Conservation (phyloP, 2,113 vertebrate genomes). For the Halichoeres trimaculatus region DNA sequence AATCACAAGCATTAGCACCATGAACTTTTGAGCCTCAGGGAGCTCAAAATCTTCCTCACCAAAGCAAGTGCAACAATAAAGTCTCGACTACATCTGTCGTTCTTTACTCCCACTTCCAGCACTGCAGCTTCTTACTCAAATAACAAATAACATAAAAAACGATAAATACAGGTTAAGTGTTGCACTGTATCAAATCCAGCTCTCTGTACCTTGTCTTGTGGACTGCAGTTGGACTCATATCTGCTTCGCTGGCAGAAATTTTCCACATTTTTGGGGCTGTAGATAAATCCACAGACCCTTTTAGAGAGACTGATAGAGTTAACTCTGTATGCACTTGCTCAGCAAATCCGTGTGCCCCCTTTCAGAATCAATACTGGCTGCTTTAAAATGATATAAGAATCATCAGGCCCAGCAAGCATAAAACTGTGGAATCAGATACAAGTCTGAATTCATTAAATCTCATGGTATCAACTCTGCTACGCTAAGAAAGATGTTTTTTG, state of each 20-base stretch:
- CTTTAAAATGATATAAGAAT: conserved; percentile 72
- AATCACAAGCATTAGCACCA: conserved; percentile 15
- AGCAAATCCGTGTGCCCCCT: conserved; percentile 62
- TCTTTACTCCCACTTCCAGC: background rate
- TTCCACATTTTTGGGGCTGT: conserved; percentile 22
- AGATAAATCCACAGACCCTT: conserved; percentile 63
- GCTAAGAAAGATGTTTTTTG: conserved; percentile 8
- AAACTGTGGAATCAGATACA: conserved; percentile 41
- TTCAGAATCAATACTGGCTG: conserved; percentile 70
- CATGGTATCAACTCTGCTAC: conserved; percentile 55
- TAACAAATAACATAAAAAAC: conserved; percentile 4
- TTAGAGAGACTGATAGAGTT: conserved; percentile 65
- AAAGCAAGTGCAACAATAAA: conserved; percentile 5
- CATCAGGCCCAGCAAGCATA: conserved; percentile 48
- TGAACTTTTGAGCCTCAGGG: conserved; percentile 8
- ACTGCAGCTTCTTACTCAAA: background rate
- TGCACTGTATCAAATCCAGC: background rate
- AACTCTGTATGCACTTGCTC: conserved; percentile 70
- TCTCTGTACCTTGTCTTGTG: conserved; percentile 4
- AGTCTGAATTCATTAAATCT: conserved; percentile 65
- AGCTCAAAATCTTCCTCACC: conserved; percentile 20
- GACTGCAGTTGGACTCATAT: conserved; percentile 36
- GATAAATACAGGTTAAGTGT: background rate
- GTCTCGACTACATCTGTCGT: background rate
- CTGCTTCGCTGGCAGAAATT: conserved; percentile 53